phyloP scores from a whole-genome alignment of 2,113 vertebrate genomes.

The Bos javanicus region DNA sequence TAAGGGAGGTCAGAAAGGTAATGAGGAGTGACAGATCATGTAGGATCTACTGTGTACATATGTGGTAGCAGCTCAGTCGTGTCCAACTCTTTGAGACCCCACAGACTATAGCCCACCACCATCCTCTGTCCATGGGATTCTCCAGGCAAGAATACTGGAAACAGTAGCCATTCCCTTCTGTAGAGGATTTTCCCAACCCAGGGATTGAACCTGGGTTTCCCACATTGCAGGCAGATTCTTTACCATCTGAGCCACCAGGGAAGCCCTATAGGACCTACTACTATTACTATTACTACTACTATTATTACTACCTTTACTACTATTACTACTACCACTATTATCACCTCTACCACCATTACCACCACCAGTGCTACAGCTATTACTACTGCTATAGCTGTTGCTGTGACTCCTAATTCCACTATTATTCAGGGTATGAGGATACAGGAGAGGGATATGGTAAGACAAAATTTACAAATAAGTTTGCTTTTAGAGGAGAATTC shows the following conservation, averaged over 20 bases:
- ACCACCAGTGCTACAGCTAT: neutral
- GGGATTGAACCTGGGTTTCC: neutral
- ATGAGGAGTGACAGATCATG: fast-evolving
- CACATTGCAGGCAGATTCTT: neutral
- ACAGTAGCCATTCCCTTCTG: neutral
- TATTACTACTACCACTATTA: neutral
- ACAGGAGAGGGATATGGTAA: neutral
- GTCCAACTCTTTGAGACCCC: neutral
- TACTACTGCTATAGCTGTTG: neutral
- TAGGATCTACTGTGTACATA: neutral
- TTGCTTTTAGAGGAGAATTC: neutral
- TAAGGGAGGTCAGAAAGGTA: neutral
- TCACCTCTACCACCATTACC: neutral
- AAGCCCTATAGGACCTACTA: neutral
- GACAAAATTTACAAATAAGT: neutral
- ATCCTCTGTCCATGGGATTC: neutral
- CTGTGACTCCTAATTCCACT: neutral
- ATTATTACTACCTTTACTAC: neutral
- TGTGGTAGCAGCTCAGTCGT: neutral
- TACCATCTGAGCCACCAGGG: neutral
- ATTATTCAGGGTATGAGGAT: neutral
- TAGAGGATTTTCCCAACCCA: neutral
- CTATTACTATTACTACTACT: neutral
- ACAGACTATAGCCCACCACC: neutral
- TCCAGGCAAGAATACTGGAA: neutral